Evolutionary conservation across 1,140 invertebrate genomes (phyloP).

Genomic region (Plectrocnemia conspersa): DNA sequence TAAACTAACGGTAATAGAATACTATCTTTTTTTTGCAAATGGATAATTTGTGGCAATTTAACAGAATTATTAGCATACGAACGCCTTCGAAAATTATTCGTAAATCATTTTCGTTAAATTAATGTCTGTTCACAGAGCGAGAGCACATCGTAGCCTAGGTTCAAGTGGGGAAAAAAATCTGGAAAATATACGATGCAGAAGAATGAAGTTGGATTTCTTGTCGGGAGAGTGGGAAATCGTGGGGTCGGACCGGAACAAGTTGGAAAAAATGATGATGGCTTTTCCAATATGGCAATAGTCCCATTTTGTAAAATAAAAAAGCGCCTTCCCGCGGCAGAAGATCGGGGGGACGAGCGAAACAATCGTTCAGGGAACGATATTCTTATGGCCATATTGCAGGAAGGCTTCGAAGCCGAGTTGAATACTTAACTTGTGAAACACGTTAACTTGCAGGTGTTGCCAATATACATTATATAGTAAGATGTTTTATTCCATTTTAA

Average conservation of each 20-base stretch:
- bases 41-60: no score
- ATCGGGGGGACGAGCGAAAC: slow-evolving; percentile 22
- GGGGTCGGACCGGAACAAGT: slow-evolving; percentile 21
- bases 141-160: no score
- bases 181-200: slow-evolving; percentile 8
- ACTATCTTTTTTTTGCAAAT: no score
- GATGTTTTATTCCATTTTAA: no score
- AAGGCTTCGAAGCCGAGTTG: slow-evolving; percentile 4
- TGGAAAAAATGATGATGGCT: slow-evolving; percentile 36
- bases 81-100: no score
- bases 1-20: no score
- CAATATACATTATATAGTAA: no score
- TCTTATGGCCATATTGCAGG: slow-evolving; percentile 29
- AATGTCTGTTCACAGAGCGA: no score
- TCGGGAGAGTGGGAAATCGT: not conserved
- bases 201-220: slow-evolving; percentile 19
- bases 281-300: slow-evolving; percentile 37
- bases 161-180: slow-evolving; percentile 6
- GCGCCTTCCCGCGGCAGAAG: slow-evolving; percentile 7
- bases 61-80: no score
- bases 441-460: slow-evolving; percentile 6
- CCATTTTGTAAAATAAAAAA: slow-evolving; percentile 36
- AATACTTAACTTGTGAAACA: slow-evolving; percentile 8
- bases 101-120: no score
- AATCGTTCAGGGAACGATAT: slow-evolving; percentile 33